Percentiles rank a stretch among this genome's conserved stretches.
phyloP scores from a whole-genome alignment of 2,113 vertebrate species.

The Tautogolabrus adspersus region DNA sequence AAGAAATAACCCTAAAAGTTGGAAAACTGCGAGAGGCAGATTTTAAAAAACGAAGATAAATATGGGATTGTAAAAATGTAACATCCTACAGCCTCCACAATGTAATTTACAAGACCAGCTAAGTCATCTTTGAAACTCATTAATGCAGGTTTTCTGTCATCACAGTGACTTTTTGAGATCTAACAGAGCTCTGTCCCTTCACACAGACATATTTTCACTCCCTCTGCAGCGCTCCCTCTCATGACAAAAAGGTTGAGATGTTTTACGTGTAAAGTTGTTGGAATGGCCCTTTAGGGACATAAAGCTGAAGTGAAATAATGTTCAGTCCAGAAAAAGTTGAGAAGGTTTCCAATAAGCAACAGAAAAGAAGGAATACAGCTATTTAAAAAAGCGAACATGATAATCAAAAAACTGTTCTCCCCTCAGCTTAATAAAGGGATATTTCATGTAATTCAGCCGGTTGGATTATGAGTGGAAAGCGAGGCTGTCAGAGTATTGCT shows the following conservation, averaged over 20 bases:
- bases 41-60: neutral
- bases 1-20: neutral
- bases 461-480: neutral
- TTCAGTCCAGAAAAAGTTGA: too few species aligned
- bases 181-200: neutral
- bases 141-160: neutral
- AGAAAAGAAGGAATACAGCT: too few species aligned
- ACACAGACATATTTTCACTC: neutral
- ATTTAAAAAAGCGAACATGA: too few species aligned
- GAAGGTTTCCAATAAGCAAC: too few species aligned
- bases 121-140: too few species aligned
- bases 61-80: neutral
- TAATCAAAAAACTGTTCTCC: too few species aligned
- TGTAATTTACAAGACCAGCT: too few species aligned
- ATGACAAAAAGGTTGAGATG: neutral
- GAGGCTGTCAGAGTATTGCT: neutral
- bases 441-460: neutral
- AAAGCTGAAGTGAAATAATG: too few species aligned
- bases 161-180: neutral
- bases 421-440: too few species aligned
- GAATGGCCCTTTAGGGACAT: too few species aligned
- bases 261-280: neutral
- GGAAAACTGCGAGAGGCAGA: neutral
- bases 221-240: neutral
- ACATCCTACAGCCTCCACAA: too few species aligned